Evolutionary conservation across 2,888 invertebrate species (phyloP).

Genomic region (Caenorhabditis sp.): DNA sequence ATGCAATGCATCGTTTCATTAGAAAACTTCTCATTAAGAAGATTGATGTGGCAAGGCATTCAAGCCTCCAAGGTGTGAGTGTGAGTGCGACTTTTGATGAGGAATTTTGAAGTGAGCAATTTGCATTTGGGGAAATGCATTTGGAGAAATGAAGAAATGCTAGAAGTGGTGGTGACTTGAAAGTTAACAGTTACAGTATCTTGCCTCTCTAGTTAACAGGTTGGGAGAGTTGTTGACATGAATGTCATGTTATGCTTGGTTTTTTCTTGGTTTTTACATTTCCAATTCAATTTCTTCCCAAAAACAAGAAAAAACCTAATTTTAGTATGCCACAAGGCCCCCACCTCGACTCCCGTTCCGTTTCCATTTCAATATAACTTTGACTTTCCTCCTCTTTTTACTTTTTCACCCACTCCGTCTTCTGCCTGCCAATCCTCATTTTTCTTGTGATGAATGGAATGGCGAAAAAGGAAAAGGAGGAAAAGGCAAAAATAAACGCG

Average conservation of each 20-base stretch:
- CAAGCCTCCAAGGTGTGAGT: not conserved
- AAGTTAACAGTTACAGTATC: conserved; percentile 2
- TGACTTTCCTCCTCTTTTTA: conserved; percentile 15
- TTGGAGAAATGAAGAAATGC: no score
- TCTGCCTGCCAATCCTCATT: conserved; percentile 56
- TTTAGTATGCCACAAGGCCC: conserved; percentile 22
- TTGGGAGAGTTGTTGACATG: conserved; percentile 5
- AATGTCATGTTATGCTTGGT: not conserved
- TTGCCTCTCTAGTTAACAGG: not conserved
- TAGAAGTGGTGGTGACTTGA: no score
- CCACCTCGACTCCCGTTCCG: not conserved
- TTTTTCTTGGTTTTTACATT: not conserved
- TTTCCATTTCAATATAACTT: conserved; percentile 54
- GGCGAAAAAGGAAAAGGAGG: conserved; percentile 42
- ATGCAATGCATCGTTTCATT: conserved; percentile 37
- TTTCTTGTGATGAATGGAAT: conserved; percentile 58
- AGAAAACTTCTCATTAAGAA: conserved; percentile 53
- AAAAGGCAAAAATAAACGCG: conserved; percentile 58
- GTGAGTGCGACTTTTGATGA: no score
- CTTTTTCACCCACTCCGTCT: conserved; percentile 33
- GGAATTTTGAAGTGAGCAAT: no score
- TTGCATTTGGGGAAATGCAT: not conserved
- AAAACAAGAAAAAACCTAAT: conserved; percentile 36
- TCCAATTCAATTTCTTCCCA: not conserved
- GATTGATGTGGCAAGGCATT: conserved; percentile 33